A percentile compares a stretch with the other conserved stretches of the same genome.
phyloP scores from a whole-genome alignment of 1,140 invertebrate genomes.

The Chrysomallon squamiferum region DNA sequence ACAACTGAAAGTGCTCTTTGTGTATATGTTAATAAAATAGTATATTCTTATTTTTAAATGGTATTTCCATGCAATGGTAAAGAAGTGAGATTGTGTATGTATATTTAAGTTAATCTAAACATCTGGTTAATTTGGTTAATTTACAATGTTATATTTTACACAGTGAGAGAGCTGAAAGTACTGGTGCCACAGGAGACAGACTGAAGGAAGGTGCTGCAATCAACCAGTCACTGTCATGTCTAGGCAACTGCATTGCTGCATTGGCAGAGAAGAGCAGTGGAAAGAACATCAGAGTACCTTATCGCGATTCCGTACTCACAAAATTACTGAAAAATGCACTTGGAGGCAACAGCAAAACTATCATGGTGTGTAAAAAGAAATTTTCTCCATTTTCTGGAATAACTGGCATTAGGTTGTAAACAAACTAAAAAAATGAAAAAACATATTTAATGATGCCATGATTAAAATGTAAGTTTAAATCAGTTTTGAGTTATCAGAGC shows the following conservation, averaged over 20 bases:
- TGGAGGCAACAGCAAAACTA: constrained; percentile 74
- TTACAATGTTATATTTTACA: no score
- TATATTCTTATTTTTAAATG: not conserved
- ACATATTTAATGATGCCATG: no score
- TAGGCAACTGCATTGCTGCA: constrained; percentile 72
- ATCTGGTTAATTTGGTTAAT: no score
- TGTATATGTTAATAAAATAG: not conserved
- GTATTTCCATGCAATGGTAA: not conserved
- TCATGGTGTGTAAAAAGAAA: constrained; percentile 72
- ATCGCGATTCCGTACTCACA: constrained; percentile 71
- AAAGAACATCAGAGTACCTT: constrained; percentile 67
- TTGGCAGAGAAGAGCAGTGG: constrained; percentile 62
- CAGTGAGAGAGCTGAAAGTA: constrained; percentile 70
- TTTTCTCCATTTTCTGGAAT: constrained; percentile 8
- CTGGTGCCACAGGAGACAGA: constrained; percentile 69
- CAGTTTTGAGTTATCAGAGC: no score
- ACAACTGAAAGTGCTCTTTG: not conserved
- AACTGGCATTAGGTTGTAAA: no score
- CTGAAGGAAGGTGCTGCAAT: constrained; percentile 73
- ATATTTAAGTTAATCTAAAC: not conserved
- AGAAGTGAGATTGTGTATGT: not conserved
- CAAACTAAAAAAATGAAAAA: no score
- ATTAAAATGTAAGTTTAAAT: no score
- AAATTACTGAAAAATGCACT: constrained; percentile 73
- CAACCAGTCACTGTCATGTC: constrained; percentile 70